These are phyloP conservation scores for Zaprionus kolodkinae DNA, from an alignment of 1,140 invertebrate genomes.

Conservation along the genomic window DNA sequence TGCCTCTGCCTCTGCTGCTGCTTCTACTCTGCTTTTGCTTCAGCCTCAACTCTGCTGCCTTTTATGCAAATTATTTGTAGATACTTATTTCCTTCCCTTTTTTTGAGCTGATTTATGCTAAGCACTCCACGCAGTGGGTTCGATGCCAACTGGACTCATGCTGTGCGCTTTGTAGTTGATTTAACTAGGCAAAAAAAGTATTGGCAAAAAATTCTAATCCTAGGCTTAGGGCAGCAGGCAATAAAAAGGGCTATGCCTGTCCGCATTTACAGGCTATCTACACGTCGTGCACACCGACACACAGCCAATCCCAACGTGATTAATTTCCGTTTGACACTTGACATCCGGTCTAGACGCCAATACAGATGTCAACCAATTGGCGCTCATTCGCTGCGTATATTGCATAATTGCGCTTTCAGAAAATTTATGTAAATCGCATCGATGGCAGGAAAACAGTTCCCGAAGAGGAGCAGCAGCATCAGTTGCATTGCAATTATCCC, in stretches of 20 bases:
- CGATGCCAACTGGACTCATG: constrained; percentile 2
- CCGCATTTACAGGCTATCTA: constrained; percentile 4
- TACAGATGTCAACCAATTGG: constrained; percentile 16
- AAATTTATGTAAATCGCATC: background rate
- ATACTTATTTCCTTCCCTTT: background rate
- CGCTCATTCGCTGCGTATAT: background rate
- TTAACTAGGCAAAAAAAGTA: background rate
- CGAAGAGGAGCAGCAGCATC: constrained; percentile 9
- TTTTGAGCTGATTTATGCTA: constrained; percentile 43
- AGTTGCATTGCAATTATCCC: constrained; percentile 26
- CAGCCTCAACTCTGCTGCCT: background rate
- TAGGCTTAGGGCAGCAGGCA: background rate
- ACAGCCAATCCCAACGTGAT: constrained; percentile 9
- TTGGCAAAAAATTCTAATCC: background rate
- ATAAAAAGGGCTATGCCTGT: background rate
- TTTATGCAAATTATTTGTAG: constrained; percentile 26
- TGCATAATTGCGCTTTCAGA: background rate
- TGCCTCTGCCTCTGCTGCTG: background rate
- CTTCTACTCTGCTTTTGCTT: background rate
- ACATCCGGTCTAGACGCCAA: constrained; percentile 44
- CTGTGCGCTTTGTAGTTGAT: constrained; percentile 7
- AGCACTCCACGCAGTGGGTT: constrained; percentile 21
- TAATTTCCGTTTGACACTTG: constrained; percentile 34
- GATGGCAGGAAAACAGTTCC: background rate
- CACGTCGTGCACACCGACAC: background rate